These are phyloP conservation scores for Desoria tigrina DNA, from an alignment of 2,888 invertebrate species.

Conservation along the genomic window DNA sequence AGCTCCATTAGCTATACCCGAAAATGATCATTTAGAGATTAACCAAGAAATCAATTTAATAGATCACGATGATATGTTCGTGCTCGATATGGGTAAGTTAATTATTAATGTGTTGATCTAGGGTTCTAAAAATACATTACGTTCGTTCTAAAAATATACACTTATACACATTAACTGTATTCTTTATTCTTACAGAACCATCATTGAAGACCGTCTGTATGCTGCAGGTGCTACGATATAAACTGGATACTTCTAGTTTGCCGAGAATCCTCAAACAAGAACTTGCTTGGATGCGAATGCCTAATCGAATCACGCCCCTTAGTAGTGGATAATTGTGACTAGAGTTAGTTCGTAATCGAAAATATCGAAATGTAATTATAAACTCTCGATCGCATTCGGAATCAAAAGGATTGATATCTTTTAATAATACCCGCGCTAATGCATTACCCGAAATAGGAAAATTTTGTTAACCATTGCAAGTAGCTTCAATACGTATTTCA, in stretches of 20 bases:
- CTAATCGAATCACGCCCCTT: slow-evolving; percentile 46
- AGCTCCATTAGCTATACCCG: slow-evolving; percentile 28
- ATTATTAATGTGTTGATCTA: neutral
- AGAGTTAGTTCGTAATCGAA: no score
- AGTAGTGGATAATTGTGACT: slow-evolving; percentile 47
- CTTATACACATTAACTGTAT: slow-evolving; percentile 18
- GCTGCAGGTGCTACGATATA: slow-evolving; percentile 66
- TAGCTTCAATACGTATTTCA: no score
- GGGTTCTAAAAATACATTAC: neutral
- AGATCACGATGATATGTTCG: slow-evolving; percentile 80
- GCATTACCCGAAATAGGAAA: no score
- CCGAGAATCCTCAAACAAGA: slow-evolving; percentile 63
- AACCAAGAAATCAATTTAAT: slow-evolving; percentile 60
- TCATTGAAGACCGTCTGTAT: slow-evolving; percentile 73
- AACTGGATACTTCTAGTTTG: slow-evolving; percentile 65
- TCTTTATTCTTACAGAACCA: slow-evolving; percentile 60
- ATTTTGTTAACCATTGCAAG: no score
- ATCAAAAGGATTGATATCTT: no score
- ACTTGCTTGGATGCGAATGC: slow-evolving; percentile 46
- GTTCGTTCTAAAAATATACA: slow-evolving; percentile 22
- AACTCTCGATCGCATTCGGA: no score
- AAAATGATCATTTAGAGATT: slow-evolving; percentile 25
- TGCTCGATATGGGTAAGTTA: slow-evolving; percentile 70
- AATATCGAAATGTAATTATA: no score
- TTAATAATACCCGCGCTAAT: no score